A percentile compares a stretch with the other conserved stretches of the same genome.
Evolutionary conservation across 2,113 vertebrate genomes (phyloP).

Genomic region (Hippocampus barbouri): DNA sequence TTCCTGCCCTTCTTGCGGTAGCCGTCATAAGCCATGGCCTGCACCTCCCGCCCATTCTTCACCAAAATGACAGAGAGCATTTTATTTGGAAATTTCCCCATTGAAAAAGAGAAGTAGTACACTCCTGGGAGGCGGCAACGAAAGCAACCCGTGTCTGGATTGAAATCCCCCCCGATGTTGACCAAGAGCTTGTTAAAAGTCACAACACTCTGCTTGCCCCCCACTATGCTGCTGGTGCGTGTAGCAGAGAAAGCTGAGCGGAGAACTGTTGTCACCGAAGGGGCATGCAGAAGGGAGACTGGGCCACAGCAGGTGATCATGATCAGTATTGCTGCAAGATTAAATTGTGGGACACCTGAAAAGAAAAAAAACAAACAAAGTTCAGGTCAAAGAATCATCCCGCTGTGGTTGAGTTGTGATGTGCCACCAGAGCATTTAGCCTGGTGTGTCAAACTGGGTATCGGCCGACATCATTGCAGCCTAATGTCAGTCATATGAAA

Average conservation of each 20-base stretch:
- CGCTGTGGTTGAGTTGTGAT: neutral
- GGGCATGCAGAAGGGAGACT: slow-evolving; percentile 40
- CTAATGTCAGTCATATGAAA: neutral
- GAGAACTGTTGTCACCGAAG: slow-evolving; percentile 29
- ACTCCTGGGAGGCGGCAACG: slow-evolving; percentile 71
- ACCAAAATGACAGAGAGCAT: slow-evolving; percentile 76
- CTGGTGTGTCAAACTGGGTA: neutral
- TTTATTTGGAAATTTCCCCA: slow-evolving; percentile 76
- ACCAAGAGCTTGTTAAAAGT: slow-evolving; percentile 75
- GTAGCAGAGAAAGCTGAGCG: slow-evolving; percentile 76
- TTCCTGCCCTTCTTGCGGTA: slow-evolving; percentile 70
- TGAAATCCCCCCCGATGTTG: slow-evolving; percentile 74
- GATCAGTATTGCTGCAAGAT: slow-evolving; percentile 45
- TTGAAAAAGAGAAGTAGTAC: slow-evolving; percentile 76
- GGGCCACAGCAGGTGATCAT: slow-evolving; percentile 34
- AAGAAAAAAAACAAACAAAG: neutral
- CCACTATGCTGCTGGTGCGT: slow-evolving; percentile 64
- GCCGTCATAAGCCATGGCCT: slow-evolving; percentile 73
- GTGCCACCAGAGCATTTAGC: neutral
- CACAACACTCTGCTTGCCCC: slow-evolving; percentile 65
- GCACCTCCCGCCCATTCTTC: slow-evolving; percentile 75
- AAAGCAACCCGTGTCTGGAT: slow-evolving; percentile 68
- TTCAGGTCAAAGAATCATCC: neutral
- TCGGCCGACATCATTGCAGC: neutral
- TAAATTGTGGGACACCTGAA: slow-evolving; percentile 35